Base-by-base conservation (phyloP, 2,113 vertebrate genomes). In the Telmatochromis sp. region DNA sequence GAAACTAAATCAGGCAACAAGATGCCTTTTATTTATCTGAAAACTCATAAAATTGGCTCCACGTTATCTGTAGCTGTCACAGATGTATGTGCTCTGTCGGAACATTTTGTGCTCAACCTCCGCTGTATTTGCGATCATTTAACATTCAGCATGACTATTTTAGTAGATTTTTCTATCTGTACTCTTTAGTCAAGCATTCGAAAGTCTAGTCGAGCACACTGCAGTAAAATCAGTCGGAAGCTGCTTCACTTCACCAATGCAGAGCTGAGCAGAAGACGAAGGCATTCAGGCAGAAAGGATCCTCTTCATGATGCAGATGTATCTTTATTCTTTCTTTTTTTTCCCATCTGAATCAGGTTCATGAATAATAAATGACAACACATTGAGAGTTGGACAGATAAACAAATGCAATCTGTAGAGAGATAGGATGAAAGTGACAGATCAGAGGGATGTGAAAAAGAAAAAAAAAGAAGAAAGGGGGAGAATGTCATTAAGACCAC, bases 351-450 rank as follows among this genome's bases (percentile, higher is more conserved):
- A 91, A 87, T 65, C 50, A 84, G 73, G 42, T 86, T 90, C 89
- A 94, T 94, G 91, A 93, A 95, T 94, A 91, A 95, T 94, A 91
- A 87, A 94, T 84, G 63, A 79, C 21, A 63, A 60, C 6, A 9
- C 82, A 79, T 75, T 63, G 78, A 80, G 83, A 88, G 85, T 83
- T 81, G 83, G 90, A 83, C 8, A n/a, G 73, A 89, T 78, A 33
- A 81, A 37, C 31, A 73, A 65, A 65, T 68, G 47, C 47, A 65
- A 83, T 89, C 8, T 40, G 47, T 19, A 26, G 23, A 35, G 14
- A 9, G 60, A 86, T 1, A 2, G 14, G 40, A 86, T 86, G 71
- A 92, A 87, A 89, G 84, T 15, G 60, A 40, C 4, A 71, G 68
- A 87, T 90, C 58, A 68, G 54, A 86, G 35, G 37, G n/a, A 42